phyloP scores from a whole-genome alignment of 2,797 vertebrate genomes.

The Steatocranus sp. region DNA sequence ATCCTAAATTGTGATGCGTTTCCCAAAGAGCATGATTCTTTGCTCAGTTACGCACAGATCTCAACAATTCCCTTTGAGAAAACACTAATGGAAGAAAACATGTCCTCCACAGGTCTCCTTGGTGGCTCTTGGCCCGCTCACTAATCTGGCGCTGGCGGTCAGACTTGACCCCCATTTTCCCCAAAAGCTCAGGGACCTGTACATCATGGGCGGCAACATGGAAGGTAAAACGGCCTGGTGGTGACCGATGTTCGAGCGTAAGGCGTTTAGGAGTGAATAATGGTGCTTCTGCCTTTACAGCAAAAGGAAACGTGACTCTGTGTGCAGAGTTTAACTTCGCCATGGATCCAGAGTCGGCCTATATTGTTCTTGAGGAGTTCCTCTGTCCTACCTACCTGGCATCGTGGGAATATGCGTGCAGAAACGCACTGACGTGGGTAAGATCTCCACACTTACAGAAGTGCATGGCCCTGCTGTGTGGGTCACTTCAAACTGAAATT shows the following conservation, averaged over 20 bases:
- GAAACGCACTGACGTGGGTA: conserved; percentile 74
- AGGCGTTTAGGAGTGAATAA: not conserved
- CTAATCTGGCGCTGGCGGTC: conserved; percentile 77
- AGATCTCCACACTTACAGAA: not conserved
- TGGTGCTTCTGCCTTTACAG: conserved; percentile 35
- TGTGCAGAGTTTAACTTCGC: conserved; percentile 80
- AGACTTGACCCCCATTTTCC: conserved; percentile 72
- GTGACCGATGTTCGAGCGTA: not conserved
- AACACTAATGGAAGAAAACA: not conserved
- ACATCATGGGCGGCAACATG: conserved; percentile 82
- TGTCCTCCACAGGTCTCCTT: conserved; percentile 67
- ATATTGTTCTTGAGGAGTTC: conserved; percentile 77
- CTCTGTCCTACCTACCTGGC: conserved; percentile 72
- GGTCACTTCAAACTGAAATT: not conserved
- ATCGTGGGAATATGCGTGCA: conserved; percentile 74
- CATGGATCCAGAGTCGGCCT: conserved; percentile 76
- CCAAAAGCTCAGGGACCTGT: conserved; percentile 74
- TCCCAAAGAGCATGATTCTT: not conserved
- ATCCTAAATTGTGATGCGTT: not conserved
- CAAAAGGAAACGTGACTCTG: conserved; percentile 72
- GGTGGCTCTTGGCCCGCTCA: conserved; percentile 77
- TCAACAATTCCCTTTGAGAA: not conserved
- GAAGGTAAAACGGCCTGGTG: conserved; percentile 61
- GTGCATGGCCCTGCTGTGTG: not conserved
- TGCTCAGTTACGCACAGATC: not conserved